A percentile compares a stretch with the other conserved stretches of the same genome.
phyloP scores from a whole-genome alignment of 2,797 vertebrate genomes.

The Coluber constrictor region DNA sequence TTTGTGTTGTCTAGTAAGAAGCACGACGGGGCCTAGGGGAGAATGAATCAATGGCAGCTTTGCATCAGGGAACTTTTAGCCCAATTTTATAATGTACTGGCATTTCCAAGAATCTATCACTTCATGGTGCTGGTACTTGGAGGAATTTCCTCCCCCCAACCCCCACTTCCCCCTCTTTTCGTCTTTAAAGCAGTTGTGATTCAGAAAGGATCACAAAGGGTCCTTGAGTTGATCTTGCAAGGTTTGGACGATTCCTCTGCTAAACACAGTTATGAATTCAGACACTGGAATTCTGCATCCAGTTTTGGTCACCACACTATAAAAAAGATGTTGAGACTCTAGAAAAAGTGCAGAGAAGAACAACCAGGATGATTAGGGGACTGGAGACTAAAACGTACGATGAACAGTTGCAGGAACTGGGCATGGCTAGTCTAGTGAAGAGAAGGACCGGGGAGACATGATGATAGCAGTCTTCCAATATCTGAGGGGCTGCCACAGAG shows the following conservation, averaged over 20 bases:
- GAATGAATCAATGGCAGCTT: background rate
- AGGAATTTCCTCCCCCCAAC: background rate
- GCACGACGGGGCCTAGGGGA: background rate
- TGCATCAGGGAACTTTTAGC: background rate
- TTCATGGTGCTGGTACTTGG: background rate
- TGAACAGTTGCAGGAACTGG: no score
- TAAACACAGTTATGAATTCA: background rate
- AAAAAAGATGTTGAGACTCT: no score
- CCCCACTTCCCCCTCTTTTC: accelerated
- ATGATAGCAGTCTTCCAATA: no score
- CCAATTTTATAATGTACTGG: background rate
- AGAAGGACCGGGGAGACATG: no score
- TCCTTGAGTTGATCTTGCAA: background rate
- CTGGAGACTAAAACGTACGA: no score
- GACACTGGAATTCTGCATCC: background rate
- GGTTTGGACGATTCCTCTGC: background rate
- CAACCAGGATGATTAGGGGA: no score
- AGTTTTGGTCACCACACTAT: no score
- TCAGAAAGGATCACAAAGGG: background rate
- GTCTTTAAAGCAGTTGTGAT: background rate
- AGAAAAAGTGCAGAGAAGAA: no score
- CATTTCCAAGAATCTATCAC: no score
- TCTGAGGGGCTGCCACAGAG: no score
- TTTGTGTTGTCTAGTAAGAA: background rate
- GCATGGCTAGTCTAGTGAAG: no score